Evolutionary conservation across 2,113 vertebrate genomes (phyloP).

Genomic region (Xenus cinereus): DNA sequence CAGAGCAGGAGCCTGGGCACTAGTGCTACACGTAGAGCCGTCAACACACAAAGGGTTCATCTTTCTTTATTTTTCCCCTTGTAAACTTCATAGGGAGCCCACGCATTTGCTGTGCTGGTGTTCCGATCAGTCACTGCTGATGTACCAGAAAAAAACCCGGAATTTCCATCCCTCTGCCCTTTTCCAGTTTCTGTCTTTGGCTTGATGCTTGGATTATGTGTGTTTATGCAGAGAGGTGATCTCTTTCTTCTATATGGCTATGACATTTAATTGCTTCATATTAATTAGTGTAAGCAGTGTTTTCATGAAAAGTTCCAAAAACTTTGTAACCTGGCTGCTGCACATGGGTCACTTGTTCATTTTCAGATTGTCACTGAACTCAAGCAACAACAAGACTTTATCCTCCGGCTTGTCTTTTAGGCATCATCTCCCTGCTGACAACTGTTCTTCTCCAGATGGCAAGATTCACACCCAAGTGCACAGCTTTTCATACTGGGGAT

Average conservation of each 20-base stretch:
- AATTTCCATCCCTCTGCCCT: background rate
- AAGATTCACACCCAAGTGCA: background rate
- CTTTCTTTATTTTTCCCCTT: background rate
- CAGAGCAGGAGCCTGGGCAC: background rate
- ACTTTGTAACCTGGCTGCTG: background rate
- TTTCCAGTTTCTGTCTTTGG: background rate
- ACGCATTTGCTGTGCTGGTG: background rate
- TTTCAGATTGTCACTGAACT: background rate
- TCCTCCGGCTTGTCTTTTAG: background rate
- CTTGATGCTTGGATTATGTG: background rate
- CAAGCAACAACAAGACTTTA: background rate
- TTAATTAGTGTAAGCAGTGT: background rate
- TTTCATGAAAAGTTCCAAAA: background rate
- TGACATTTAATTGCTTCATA: background rate
- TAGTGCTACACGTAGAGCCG: fast-evolving
- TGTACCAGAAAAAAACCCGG: background rate
- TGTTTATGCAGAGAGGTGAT: background rate
- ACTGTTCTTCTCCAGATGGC: background rate
- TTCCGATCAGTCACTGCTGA: background rate
- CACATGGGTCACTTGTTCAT: background rate
- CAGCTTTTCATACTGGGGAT: background rate
- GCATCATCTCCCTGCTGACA: background rate
- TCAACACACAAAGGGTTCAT: background rate
- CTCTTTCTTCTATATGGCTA: background rate
- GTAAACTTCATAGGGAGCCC: background rate